Base-by-base conservation (phyloP, 2,113 vertebrate species). In the Ascaphus truei region DNA sequence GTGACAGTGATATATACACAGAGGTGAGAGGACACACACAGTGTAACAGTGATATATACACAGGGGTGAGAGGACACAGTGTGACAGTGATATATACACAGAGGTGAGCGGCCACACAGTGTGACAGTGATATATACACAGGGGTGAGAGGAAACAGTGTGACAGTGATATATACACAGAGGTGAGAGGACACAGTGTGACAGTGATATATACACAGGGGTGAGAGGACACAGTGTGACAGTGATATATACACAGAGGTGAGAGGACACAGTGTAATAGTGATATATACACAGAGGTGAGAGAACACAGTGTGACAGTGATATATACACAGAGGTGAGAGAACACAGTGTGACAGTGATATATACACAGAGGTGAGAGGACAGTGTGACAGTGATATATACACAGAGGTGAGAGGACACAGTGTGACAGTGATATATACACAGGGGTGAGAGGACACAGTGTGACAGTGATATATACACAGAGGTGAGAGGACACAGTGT, bases 311-410 rank as follows among this genome's bases (percentile, higher is more conserved):
- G n/a, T n/a, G n/a, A n/a, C n/a, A n/a, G n/a, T n/a, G n/a, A n/a
- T n/a, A n/a, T n/a, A n/a, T n/a, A n/a, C n/a, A n/a, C n/a, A n/a
- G 31, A 33, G 31, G 31, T 11, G 11, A 33, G 11, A 39, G n/a
- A 39, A 13, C 37, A 39, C 3, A 39, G 12, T 13, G 9, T 13
- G 3, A 39, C 9, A 5, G 9, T 29, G 18, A 7, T n/a, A 68
- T 58, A 68, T 84, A 84, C 80, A 88, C 90, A 0, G 5, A 53
- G 51, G 85, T 88, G 20, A 91, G 87, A 48, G n/a, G n/a, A n/a
- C n/a, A n/a, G n/a, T n/a, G n/a, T n/a, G n/a, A n/a, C n/a, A n/a
- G n/a, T n/a, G n/a, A n/a, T n/a, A n/a, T n/a, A n/a, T n/a, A n/a
- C n/a, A n/a, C n/a, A n/a, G 31, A 33, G 31, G 31, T 11, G 11